These are phyloP conservation scores for Steinernema feltiae DNA, from an alignment of 1,140 invertebrate genomes.

Conservation along the genomic window DNA sequence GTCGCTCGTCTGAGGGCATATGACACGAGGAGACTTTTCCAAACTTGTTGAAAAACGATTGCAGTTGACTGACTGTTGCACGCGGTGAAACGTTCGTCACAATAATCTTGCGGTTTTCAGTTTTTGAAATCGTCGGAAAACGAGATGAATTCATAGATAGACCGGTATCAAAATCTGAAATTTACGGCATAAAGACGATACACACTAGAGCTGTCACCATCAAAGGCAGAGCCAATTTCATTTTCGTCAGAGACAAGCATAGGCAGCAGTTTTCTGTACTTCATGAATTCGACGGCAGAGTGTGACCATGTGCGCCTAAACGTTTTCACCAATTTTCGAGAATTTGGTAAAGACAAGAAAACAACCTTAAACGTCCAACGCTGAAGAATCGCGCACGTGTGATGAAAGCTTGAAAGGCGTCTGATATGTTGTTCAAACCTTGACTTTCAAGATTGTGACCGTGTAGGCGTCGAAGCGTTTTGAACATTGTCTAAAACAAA, in stretches of 20 bases:
- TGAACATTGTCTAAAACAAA: conserved; percentile 46
- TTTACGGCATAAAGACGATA: too few relatives aligned
- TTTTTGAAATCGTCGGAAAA: conserved; percentile 13
- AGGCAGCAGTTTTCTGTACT: conserved; percentile 52
- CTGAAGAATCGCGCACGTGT: conserved; percentile 55
- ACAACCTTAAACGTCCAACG: conserved; percentile 46
- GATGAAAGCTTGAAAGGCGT: conserved; percentile 55
- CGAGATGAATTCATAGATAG: conserved; percentile 34
- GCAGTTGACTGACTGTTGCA: conserved; percentile 50
- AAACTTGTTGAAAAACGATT: conserved; percentile 57
- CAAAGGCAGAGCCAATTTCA: conserved; percentile 47
- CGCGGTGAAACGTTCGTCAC: conserved; percentile 50
- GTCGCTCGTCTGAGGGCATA: conserved; percentile 46
- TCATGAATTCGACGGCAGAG: conserved; percentile 58
- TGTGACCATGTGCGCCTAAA: conserved; percentile 57
- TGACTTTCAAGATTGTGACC: conserved; percentile 54
- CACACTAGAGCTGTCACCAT: conserved; percentile 38
- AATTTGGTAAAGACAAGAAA: background rate
- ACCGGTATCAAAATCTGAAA: conserved; percentile 47
- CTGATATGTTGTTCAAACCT: conserved; percentile 56
- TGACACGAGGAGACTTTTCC: conserved; percentile 49
- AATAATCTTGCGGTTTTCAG: conserved; percentile 48
- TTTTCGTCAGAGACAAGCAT: conserved; percentile 56
- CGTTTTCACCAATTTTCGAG: conserved; percentile 12
- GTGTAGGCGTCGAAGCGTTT: conserved; percentile 55